Evolutionary conservation across 2,113 vertebrate genomes (phyloP).

Genomic region (Megaceryle maxima): DNA sequence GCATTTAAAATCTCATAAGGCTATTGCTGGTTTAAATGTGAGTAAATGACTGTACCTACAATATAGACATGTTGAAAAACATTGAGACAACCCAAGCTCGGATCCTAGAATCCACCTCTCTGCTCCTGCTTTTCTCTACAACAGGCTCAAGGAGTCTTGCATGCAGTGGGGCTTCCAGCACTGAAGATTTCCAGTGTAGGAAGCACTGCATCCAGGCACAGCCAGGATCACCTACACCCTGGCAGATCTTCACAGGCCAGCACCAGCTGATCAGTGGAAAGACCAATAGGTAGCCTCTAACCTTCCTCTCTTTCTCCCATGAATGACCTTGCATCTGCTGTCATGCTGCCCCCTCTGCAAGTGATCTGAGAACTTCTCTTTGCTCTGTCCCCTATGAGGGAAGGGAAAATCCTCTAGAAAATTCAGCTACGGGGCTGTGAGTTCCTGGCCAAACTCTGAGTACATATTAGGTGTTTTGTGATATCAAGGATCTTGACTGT

Average conservation of each 20-base stretch:
- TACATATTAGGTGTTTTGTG: background rate
- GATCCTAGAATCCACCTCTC: background rate
- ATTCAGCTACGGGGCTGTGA: background rate
- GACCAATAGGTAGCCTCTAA: background rate
- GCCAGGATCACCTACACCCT: background rate
- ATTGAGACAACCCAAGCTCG: background rate
- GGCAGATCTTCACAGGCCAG: background rate
- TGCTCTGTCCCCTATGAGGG: background rate
- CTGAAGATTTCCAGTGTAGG: background rate
- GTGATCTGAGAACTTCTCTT: background rate
- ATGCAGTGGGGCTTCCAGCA: rapidly evolving
- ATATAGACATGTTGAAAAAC: background rate
- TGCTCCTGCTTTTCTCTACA: background rate
- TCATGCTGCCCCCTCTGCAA: background rate
- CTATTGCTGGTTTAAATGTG: background rate
- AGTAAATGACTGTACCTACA: background rate
- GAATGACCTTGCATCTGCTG: background rate
- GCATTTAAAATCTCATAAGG: background rate
- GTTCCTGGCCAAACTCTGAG: background rate
- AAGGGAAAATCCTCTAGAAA: background rate
- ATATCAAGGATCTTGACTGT: background rate
- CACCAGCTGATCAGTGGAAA: background rate
- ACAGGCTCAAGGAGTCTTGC: background rate
- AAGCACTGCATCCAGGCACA: background rate
- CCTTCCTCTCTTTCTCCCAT: background rate